Percentiles rank a stretch among this genome's conserved stretches.
phyloP scores from a whole-genome alignment of 2,888 invertebrate species.

The Geotrupes spiniger region DNA sequence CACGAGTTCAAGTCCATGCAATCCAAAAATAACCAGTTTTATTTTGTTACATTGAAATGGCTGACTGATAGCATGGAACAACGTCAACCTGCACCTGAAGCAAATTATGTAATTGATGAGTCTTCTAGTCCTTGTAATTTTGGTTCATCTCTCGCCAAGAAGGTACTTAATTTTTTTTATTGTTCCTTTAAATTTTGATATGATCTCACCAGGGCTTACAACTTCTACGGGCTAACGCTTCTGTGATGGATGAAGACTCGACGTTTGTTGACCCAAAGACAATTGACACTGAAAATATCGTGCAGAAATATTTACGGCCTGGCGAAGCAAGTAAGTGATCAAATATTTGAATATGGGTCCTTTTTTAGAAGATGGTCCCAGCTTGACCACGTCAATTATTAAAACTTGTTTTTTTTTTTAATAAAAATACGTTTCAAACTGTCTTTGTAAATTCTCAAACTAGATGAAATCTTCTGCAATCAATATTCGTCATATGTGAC shows the following conservation, averaged over 20 bases:
- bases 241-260: constrained; percentile 22
- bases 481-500: no score
- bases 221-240: constrained; percentile 36
- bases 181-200: neutral
- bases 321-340: constrained; percentile 22
- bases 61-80: constrained; percentile 68
- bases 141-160: constrained; percentile 61
- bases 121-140: constrained; percentile 16
- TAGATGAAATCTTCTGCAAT: no score
- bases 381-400: no score
- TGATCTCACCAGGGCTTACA: constrained; percentile 39
- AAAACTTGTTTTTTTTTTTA: no score
- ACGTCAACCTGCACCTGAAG: constrained; percentile 58
- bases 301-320: constrained; percentile 38
- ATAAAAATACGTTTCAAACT: no score
- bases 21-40: constrained; percentile 34
- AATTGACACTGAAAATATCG: constrained; percentile 30
- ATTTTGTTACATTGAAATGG: constrained; percentile 72
- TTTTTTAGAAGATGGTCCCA: no score
- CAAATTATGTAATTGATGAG: constrained; percentile 40
- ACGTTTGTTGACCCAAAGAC: constrained; percentile 10
- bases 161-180: constrained; percentile 40
- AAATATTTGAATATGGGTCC: neutral
- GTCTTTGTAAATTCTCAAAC: no score
- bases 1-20: constrained; percentile 49